These are phyloP conservation scores for Mylabris sibirica DNA, from an alignment of 2,888 invertebrate species.

Conservation along the genomic window DNA sequence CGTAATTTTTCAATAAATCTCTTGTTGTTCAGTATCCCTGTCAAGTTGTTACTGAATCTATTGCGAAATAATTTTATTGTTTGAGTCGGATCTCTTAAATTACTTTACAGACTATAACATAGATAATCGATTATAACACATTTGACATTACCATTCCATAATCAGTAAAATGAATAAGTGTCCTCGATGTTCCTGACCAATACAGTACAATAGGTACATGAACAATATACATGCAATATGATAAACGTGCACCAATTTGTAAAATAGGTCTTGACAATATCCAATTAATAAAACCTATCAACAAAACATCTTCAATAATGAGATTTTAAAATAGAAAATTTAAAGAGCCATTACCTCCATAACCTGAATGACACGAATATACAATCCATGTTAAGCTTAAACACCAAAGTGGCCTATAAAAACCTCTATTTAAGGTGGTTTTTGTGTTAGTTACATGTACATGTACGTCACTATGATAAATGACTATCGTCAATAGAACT, in stretches of 20 bases:
- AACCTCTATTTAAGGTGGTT: conserved; percentile 23
- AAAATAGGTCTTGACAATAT: conserved; percentile 63
- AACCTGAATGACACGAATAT: conserved; percentile 27
- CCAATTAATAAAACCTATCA: conserved; percentile 64
- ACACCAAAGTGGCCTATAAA: conserved; percentile 30
- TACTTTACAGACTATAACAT: no score
- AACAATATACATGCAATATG: conserved; percentile 65
- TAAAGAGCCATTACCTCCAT: conserved; percentile 18
- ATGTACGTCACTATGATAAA: conserved; percentile 22
- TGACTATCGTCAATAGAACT: conserved; percentile 20
- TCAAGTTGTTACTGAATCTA: no score
- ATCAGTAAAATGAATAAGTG: conserved; percentile 44
- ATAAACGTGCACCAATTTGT: conserved; percentile 64
- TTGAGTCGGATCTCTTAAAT: no score
- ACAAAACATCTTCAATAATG: not conserved
- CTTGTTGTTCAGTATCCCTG: no score
- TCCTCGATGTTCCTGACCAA: conserved; percentile 40
- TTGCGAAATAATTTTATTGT: no score
- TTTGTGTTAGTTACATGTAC: conserved; percentile 19
- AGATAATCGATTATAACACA: conserved; percentile 1
- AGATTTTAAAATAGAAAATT: not conserved
- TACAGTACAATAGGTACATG: conserved; percentile 59
- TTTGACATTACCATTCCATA: conserved; percentile 45
- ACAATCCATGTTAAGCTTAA: conserved; percentile 27
- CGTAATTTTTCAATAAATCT: no score